These are phyloP conservation scores for Drosophila sechellia DNA, from an alignment of 1,140 invertebrate species.

Conservation along the genomic window DNA sequence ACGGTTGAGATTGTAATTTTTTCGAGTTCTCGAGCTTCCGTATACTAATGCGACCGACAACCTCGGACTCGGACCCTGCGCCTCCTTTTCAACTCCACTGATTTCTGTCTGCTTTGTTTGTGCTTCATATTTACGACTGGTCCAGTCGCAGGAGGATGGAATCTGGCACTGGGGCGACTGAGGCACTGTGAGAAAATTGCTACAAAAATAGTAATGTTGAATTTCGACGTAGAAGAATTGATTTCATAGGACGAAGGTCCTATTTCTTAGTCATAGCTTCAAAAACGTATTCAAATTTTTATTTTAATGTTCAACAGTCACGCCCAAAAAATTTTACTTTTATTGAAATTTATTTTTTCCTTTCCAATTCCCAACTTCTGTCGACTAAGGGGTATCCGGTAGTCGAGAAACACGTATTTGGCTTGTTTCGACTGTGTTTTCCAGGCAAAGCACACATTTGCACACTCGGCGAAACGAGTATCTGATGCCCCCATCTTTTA, in stretches of 20 bases:
- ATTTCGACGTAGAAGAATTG: neutral
- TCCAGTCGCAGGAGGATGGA: conserved; percentile 13
- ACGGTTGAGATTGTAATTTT: conserved; percentile 72
- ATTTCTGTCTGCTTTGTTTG: conserved; percentile 62
- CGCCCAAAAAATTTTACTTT: too few species aligned
- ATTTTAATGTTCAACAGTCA: too few species aligned
- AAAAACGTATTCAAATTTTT: too few species aligned
- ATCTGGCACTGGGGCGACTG: conserved; percentile 13
- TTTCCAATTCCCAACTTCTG: too few species aligned
- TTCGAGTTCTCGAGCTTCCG: conserved; percentile 57
- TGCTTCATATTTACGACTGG: conserved; percentile 79
- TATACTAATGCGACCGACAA: conserved; percentile 71
- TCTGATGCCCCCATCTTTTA: conserved; percentile 81
- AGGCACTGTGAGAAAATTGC: neutral
- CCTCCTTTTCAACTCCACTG: conserved; percentile 25
- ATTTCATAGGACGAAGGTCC: too few species aligned
- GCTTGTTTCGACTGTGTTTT: conserved; percentile 6
- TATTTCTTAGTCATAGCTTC: too few species aligned
- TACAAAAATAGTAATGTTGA: neutral
- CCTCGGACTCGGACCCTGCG: conserved; percentile 25
- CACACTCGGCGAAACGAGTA: conserved; percentile 42
- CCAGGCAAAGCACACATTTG: conserved; percentile 21
- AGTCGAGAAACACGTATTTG: neutral
- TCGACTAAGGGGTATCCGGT: too few species aligned
- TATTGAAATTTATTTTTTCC: too few species aligned